These are phyloP conservation scores for Selene dorsalis DNA, from an alignment of 2,797 vertebrate genomes.

Conservation along the genomic window DNA sequence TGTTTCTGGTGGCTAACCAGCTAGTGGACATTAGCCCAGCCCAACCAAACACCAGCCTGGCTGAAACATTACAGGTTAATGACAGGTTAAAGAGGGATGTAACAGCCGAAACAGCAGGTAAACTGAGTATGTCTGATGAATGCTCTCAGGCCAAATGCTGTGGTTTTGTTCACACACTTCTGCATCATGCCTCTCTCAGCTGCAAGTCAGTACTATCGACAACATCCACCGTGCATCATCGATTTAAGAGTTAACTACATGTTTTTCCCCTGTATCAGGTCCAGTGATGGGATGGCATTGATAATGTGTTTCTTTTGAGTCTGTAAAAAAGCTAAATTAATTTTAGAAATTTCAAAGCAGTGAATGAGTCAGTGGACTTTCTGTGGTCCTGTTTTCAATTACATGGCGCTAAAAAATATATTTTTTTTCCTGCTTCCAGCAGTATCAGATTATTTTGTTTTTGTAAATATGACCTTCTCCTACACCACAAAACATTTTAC, in stretches of 20 bases:
- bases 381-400: slow-evolving; percentile 82
- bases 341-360: slow-evolving; percentile 54
- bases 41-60: slow-evolving; percentile 17
- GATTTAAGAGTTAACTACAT: slow-evolving; percentile 21
- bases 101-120: neutral
- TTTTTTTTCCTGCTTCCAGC: slow-evolving; percentile 45
- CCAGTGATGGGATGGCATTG: slow-evolving; percentile 30
- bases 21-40: slow-evolving; percentile 49
- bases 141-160: slow-evolving; percentile 2
- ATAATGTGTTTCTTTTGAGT: slow-evolving; percentile 23
- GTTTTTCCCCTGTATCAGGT: slow-evolving; percentile 22
- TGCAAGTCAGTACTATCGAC: neutral
- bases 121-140: neutral
- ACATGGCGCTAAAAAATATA: slow-evolving; percentile 58
- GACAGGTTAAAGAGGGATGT: slow-evolving; percentile 28
- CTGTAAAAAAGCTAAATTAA: slow-evolving; percentile 42
- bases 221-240: neutral
- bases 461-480: slow-evolving; percentile 65
- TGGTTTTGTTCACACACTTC: slow-evolving; percentile 1
- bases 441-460: slow-evolving; percentile 68
- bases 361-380: slow-evolving; percentile 64
- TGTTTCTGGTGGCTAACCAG: slow-evolving; percentile 48
- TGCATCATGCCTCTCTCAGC: neutral
- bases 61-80: slow-evolving; percentile 29
- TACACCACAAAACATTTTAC: slow-evolving; percentile 48